Evolutionary conservation across 2,113 vertebrate genomes (phyloP), one percentile per base, ranked within the genome.

Genomic region (Limanda limanda): DNA sequence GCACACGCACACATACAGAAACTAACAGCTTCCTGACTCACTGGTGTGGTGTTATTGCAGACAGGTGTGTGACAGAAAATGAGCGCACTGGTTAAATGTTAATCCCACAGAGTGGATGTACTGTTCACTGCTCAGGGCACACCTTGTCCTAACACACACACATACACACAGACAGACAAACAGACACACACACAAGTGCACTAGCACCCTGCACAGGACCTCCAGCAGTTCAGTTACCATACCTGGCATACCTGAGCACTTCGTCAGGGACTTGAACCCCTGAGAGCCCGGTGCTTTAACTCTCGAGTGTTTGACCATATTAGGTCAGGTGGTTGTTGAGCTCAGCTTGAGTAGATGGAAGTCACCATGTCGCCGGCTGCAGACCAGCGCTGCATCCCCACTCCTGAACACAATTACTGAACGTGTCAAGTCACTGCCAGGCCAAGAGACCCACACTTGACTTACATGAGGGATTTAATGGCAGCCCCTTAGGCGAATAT

Each of bases 21-120:
- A 72, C 58, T 54, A 37, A 60, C 64, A 58, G 70, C 52, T 86
- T 85, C 76, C 90, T 81, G 76, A 87, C 68, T 74, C 83, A 68
- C 61, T 73, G n/a, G n/a, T 71, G 79, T 69, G 74, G 42, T 61
- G 62, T 86, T 84, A 74, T 75, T 76, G 77, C 66, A 70, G 48
- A 79, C 83, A 91, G 83, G 88, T 85, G 87, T 85, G 72, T 76
- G 74, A 86, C 79, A 81, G 61, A 60, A 20, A 87, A 77, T 81
- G 73, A 86, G 86, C 61, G 27, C 79, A 56, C 76, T 76, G 73
- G 91, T 92, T 91, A 92, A 92, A 92, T 57, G 79, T 92, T 93
- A 93, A 92, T 94, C 91, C 88, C 68, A 87, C 91, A 89, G 88
- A 81, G 88, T 77, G 71, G 86, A 88, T 83, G 90, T 86, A 83